Evolutionary conservation across 1,140 invertebrate genomes (phyloP), one percentile per base, ranked within the genome.

Genomic region (Goniozus legneri): DNA sequence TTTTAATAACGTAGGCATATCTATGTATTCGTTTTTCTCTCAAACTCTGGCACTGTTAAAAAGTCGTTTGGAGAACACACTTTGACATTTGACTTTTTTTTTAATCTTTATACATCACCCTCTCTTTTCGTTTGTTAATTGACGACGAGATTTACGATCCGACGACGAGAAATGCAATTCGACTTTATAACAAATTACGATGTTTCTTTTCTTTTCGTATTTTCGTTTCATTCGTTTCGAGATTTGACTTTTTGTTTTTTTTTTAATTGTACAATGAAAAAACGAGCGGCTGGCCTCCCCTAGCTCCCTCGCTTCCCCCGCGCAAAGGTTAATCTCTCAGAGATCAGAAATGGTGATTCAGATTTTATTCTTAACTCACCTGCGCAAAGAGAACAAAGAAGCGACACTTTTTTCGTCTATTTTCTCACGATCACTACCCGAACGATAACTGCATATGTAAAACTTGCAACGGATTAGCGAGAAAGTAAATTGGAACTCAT

Each of bases 341-440:
- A 68, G 58, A 68, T 68, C 60, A 6, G 4, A 66, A 73, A 75
- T 52, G 70, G 68, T 76, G 73, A 76, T 58, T 74, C 71, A 75
- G 56, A 60, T 58, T n/a, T n/a, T n/a, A 76, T 71, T 73, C 71
- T 76, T 67, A 76, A 76, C 73, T 75, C 73, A 76, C 73, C 72
- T 75, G 73, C 66, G 65, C 66, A 71, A 60, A 74, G 65, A 71
- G 63, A 76, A 73, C 66, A 70, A 73, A 68, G n/a, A n/a, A n/a
- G 64, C 59, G 67, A 74, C 65, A 72, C 66, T 36, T 50, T 47
- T 34, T 34, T 34, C 13, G 3, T 34, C 12, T 34, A 4, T n/a
- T 13, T 13, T 34, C 15, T 58, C 56, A 55, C 57, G 52, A 45
- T 60, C 56, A 58, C 57, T 60, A 54, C 35, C 24, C 62, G 60